Conservation (phyloP, 2,113 vertebrate genomes). For the Notothenia rossii region DNA sequence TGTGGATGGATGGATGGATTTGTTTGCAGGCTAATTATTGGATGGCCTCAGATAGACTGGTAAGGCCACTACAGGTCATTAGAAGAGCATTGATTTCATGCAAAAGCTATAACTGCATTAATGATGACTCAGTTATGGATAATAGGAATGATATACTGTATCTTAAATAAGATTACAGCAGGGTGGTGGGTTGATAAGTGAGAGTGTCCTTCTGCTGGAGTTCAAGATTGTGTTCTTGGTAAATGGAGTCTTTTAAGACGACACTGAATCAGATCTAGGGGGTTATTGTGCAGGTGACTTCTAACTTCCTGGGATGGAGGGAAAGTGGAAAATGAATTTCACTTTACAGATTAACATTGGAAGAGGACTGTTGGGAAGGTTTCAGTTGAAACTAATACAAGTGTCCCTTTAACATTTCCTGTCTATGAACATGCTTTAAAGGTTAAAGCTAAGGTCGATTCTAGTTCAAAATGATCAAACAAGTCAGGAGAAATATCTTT, state of each 20-base stretch:
- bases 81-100: not conserved
- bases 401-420: not conserved
- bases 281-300: conserved; percentile 7
- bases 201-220: conserved; percentile 7
- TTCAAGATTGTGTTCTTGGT: conserved; percentile 27
- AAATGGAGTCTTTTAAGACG: conserved; percentile 7
- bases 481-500: not conserved
- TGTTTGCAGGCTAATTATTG: conserved; percentile 18
- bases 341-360: not conserved
- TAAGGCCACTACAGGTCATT: not conserved
- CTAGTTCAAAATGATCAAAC: not conserved
- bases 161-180: not conserved
- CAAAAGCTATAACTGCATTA: not conserved
- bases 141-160: not conserved
- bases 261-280: not conserved
- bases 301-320: not conserved
- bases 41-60: not conserved
- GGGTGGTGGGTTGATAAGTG: not conserved
- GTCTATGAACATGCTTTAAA: not conserved
- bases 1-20: not conserved
- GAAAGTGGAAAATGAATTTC: not conserved
- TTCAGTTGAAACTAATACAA: not conserved
- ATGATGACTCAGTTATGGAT: not conserved
- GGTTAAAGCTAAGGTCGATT: not conserved
- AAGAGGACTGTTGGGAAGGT: not conserved